Base-by-base conservation (phyloP, 2,113 vertebrate genomes). In the Hypomesus transpacificus region DNA sequence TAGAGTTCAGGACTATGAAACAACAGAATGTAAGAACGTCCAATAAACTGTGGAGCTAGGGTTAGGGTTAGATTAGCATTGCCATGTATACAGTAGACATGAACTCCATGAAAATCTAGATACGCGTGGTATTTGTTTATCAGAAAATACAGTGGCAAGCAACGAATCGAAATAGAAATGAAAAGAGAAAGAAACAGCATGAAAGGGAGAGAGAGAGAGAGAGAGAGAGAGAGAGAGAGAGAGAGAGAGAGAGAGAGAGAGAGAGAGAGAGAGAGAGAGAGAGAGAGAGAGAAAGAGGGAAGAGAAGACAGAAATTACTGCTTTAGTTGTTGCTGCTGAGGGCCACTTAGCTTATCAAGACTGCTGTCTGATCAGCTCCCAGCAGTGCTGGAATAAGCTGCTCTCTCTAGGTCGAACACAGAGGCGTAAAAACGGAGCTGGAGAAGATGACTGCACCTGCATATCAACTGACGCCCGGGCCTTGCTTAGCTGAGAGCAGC, bases 321-420 rank as follows among this genome's bases (percentile, higher is more conserved):
- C 85, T 74, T 75, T 66, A 85, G 68, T 26, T 61, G 79, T 53
- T 75, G 77, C 75, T 85, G 80, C 84, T 88, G 82, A 87, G 81
- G 83, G 83, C 79, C 84, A 81, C 78, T 88, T 89, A 85, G 78
- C 81, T 83, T 80, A 87, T 87, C 83, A 81, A 82, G 80, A 76
- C 82, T 80, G 80, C 82, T 83, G 86, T 85, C 83, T 75, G 80
- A 83, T 80, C 75, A 82, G 78, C 63, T 85, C 83, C 75, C 76
- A 79, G 80, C 76, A 75, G 89, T 84, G 87, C 9, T 83, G 74
- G 80, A 92, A 90, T 89, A 81, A 88, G 66, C 70, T 76, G 11
- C 72, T 75, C 39, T 75, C 39, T 79, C 66, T 76, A 74, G 18
- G 18, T 14, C 69, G 9, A 56, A 60, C 24, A 8, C 26, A 64